Evolutionary conservation across 2,888 invertebrate species (phyloP), one percentile per base, ranked within the genome.

Genomic region (Agrotis segetum): DNA sequence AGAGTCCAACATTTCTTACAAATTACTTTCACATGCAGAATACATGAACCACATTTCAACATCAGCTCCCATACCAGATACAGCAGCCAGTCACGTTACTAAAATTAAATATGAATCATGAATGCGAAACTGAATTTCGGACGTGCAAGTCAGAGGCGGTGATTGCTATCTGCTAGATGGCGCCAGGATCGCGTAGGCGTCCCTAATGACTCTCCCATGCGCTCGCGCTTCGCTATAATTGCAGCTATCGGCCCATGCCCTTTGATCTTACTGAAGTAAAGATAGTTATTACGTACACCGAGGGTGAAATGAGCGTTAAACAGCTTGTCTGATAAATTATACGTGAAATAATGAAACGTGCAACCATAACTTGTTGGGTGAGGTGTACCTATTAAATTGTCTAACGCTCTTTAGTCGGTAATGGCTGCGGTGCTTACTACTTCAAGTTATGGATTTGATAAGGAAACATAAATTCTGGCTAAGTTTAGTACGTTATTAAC

Each of bases 301-400:
- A 93, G 95, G 94, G 92, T 93, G 93, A 93, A 94, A 95, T 95
- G 91, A 92, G 91, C 92, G 92, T 89, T 95, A 95, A 95, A 94
- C 90, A 92, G 90, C 92, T 90, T 93, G 94, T 93, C 94, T 90
- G 90, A 94, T 94, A 93, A 94, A 95, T 95, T 93, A 89, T 90
- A 91, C 88, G 88, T 91, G 92, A 94, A 94, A 94, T 94, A 93
- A 94, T 94, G 92, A 92, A 94, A 92, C 91, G 87, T 74, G 73
- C 73, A 77, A 79, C 83, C 73, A 85, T 79, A 81, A 86, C 82
- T 93, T 87, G 93, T 91, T 91, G 91, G 88, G 86, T 87, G 85
- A 88, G 85, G 84, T 83, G 87, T 86, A 82, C 85, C 82, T 88
- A 91, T 90, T 90, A 89, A 88, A 89, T 89, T 88, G 89, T 89